phyloP scores from a whole-genome alignment of 2,888 invertebrate species.

The Amiota minor region DNA sequence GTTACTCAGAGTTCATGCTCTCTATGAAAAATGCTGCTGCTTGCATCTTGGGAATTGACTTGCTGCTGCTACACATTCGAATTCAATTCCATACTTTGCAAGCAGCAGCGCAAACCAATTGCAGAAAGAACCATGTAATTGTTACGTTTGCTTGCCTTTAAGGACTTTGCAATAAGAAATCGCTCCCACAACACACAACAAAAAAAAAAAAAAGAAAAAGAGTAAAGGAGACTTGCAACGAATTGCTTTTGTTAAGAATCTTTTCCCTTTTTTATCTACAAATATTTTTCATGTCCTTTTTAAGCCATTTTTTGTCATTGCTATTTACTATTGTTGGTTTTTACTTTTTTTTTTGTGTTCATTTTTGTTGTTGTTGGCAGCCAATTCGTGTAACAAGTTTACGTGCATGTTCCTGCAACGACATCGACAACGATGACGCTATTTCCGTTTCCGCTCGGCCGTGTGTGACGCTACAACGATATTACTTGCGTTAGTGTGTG shows the following conservation, averaged over 20 bases:
- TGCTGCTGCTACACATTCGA: conserved; percentile 17
- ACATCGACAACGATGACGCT: conserved; percentile 47
- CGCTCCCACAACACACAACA: too few relatives aligned
- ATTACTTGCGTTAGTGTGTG: conserved; percentile 16
- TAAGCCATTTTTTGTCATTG: conserved; percentile 3
- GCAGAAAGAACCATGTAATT: background rate
- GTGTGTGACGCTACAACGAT: background rate
- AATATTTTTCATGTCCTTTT: background rate
- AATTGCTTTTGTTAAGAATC: conserved; percentile 64
- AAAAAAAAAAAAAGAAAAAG: too few relatives aligned
- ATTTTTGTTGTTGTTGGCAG: conserved; percentile 13
- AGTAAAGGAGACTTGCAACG: conserved; percentile 44
- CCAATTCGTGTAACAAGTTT: conserved; percentile 57
- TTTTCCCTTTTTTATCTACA: conserved; percentile 37
- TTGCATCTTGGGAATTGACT: conserved; percentile 20
- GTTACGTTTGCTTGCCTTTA: background rate
- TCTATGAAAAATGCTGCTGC: background rate
- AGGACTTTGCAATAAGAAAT: too few relatives aligned
- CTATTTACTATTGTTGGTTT: too few relatives aligned
- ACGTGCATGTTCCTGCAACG: conserved; percentile 63
- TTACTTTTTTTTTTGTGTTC: too few relatives aligned
- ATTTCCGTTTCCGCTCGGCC: conserved; percentile 49
- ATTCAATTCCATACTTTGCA: conserved; percentile 26
- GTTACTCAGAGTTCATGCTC: background rate
- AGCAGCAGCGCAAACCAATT: background rate